phyloP scores from a whole-genome alignment of 1,140 invertebrate species.

The Theocolax elegans region DNA sequence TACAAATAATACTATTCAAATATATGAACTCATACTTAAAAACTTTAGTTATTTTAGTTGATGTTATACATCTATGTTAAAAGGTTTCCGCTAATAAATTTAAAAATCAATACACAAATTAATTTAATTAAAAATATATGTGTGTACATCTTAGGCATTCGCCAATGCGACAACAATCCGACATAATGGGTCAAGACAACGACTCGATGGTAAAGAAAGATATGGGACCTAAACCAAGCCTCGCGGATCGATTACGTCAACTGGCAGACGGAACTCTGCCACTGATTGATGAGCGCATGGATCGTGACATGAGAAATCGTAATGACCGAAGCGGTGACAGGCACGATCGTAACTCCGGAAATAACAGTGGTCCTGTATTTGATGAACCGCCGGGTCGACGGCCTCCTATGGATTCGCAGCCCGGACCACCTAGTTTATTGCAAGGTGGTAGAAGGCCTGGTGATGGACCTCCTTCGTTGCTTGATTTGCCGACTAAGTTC shows the following conservation, averaged over 20 bases:
- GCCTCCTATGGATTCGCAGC: neutral
- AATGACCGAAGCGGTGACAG: slow-evolving; percentile 9
- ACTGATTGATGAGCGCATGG: slow-evolving; percentile 58
- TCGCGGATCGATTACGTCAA: slow-evolving; percentile 64
- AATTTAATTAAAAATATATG: too few relatives aligned
- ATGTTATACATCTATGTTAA: too few relatives aligned
- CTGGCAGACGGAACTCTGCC: slow-evolving; percentile 64
- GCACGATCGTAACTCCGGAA: neutral
- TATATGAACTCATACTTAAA: too few relatives aligned
- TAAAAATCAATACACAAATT: too few relatives aligned
- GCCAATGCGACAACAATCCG: slow-evolving; percentile 23
- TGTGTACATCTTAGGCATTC: slow-evolving; percentile 29
- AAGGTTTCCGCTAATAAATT: too few relatives aligned
- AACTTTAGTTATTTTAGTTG: too few relatives aligned
- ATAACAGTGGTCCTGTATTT: slow-evolving; percentile 8
- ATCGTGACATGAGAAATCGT: slow-evolving; percentile 49
- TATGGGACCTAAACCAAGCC: slow-evolving; percentile 56
- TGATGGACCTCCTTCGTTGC: slow-evolving; percentile 57
- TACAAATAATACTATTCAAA: too few relatives aligned
- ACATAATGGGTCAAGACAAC: slow-evolving; percentile 37
- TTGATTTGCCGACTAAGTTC: slow-evolving; percentile 60
- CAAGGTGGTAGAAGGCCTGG: slow-evolving; percentile 39
- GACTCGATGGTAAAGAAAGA: slow-evolving; percentile 49
- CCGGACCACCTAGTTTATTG: slow-evolving; percentile 26
- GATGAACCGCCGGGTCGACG: neutral